Conservation (phyloP, 2,113 vertebrate genomes). For the Desmodus rotundus region DNA sequence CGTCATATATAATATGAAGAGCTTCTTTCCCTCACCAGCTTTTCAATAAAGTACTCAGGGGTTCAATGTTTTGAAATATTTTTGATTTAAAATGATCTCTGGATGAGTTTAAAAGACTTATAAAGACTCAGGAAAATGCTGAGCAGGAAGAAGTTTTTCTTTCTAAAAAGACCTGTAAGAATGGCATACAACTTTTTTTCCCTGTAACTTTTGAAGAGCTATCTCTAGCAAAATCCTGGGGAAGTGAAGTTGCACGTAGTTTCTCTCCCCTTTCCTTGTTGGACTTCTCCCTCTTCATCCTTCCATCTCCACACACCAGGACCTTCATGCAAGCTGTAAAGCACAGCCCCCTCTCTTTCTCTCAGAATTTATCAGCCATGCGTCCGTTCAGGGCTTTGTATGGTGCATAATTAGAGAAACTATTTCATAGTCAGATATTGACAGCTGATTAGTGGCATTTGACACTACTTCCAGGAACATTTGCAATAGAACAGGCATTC, state of each 20-base stretch:
- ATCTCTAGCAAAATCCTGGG: not conserved
- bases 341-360: not conserved
- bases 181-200: not conserved
- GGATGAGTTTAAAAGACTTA: not conserved
- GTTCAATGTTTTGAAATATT: slow-evolving; percentile 43
- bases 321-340: not conserved
- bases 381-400: not conserved
- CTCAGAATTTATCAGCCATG: not conserved
- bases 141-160: not conserved
- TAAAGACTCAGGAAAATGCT: not conserved
- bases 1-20: not conserved
- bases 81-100: slow-evolving; percentile 1
- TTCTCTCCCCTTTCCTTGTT: not conserved
- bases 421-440: not conserved
- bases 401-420: not conserved
- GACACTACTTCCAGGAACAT: not conserved
- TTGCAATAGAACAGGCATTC: not conserved
- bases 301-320: not conserved
- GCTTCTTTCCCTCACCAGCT: slow-evolving; percentile 48
- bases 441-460: not conserved
- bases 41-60: slow-evolving; percentile 56
- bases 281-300: not conserved
- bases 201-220: not conserved
- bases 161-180: not conserved
- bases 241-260: not conserved